Percentiles rank a stretch among this genome's conserved stretches.
phyloP scores from a whole-genome alignment of 2,888 invertebrate species.

The Saturnia japonica region DNA sequence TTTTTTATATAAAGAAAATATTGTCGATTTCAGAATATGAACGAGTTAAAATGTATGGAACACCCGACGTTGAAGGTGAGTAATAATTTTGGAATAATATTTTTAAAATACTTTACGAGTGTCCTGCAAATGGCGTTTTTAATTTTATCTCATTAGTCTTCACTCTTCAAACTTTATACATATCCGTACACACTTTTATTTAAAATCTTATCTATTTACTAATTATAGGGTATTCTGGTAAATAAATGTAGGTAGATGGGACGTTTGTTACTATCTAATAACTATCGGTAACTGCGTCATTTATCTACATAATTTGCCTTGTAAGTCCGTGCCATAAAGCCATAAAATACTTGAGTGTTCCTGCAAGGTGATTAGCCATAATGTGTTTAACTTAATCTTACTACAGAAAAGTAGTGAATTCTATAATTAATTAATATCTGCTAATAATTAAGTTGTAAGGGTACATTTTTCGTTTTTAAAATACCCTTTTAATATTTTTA shows the following conservation, averaged over 20 bases:
- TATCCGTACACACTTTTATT: not conserved
- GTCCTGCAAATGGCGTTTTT: slow-evolving; percentile 27
- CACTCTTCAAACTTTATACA: too few species aligned
- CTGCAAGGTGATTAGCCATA: not conserved
- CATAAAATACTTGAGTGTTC: not conserved
- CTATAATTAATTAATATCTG: not conserved
- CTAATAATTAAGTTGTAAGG: not conserved
- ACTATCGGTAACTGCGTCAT: slow-evolving; percentile 7
- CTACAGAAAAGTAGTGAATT: not conserved
- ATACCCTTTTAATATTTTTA: not conserved
- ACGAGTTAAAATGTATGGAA: slow-evolving; percentile 96
- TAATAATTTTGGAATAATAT: slow-evolving; percentile 18
- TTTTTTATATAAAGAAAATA: not conserved
- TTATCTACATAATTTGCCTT: not conserved
- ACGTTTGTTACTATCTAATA: not conserved
- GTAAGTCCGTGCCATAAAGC: not conserved
- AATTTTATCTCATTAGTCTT: not conserved
- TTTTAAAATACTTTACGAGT: slow-evolving; percentile 18
- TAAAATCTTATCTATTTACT: not conserved
- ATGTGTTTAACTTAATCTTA: not conserved
- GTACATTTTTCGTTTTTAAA: not conserved
- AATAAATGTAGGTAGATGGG: not conserved
- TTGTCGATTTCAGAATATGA: slow-evolving; percentile 81
- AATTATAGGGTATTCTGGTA: not conserved
- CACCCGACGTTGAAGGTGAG: slow-evolving; percentile 96